Percentiles rank a stretch among this genome's conserved stretches.
These are phyloP conservation scores for Aleadryas rufinucha DNA, from an alignment of 2,113 vertebrate genomes.

Conservation along the genomic window DNA sequence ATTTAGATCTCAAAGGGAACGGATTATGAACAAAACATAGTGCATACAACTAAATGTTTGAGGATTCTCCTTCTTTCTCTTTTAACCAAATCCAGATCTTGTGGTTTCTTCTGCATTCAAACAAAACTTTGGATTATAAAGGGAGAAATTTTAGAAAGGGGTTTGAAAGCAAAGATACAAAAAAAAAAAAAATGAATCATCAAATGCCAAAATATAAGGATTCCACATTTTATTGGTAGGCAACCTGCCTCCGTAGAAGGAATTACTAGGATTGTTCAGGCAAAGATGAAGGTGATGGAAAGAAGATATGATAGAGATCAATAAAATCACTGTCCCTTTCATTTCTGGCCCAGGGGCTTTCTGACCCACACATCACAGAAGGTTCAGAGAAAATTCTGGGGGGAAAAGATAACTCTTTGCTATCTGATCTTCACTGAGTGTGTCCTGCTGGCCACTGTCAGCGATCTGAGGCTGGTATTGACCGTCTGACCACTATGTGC, in stretches of 20 bases:
- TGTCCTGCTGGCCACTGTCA: background rate
- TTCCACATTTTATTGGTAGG: background rate
- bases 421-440: background rate
- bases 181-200: background rate
- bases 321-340: background rate
- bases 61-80: background rate
- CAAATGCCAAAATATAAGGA: background rate
- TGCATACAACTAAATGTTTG: background rate
- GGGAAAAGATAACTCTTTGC: background rate
- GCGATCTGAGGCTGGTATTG: rapidly evolving
- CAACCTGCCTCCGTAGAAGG: background rate
- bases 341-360: background rate
- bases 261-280: background rate
- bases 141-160: background rate
- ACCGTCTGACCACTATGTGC: background rate
- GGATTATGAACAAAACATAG: background rate
- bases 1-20: background rate
- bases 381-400: background rate
- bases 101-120: background rate
- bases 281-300: background rate
- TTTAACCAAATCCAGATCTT: background rate
- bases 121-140: background rate
- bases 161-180: background rate
- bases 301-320: background rate
- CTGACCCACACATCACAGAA: background rate